These are phyloP conservation scores for Habrosyne pyritoides DNA, from an alignment of 2,888 invertebrate species.

Conservation along the genomic window DNA sequence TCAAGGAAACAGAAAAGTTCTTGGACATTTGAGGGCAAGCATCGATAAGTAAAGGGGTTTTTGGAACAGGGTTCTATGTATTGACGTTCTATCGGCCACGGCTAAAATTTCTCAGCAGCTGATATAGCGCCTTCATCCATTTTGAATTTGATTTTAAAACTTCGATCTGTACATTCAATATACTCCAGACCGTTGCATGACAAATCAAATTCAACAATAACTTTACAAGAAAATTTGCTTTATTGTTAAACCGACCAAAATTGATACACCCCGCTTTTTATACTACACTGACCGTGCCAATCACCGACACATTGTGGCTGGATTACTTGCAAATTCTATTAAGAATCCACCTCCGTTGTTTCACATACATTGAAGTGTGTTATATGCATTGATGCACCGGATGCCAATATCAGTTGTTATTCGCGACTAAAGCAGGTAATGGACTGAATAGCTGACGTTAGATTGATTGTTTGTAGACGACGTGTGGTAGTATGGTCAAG, in stretches of 20 bases:
- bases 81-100: too few species aligned
- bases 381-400: slow-evolving; percentile 12
- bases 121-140: neutral
- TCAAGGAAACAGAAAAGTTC: neutral
- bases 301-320: slow-evolving; percentile 63
- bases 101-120: too few species aligned
- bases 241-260: slow-evolving; percentile 49
- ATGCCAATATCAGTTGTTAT: slow-evolving; percentile 19
- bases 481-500: slow-evolving; percentile 57
- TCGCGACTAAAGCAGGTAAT: slow-evolving; percentile 16
- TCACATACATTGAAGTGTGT: slow-evolving; percentile 30
- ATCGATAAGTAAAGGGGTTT: too few species aligned
- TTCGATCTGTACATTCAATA: neutral
- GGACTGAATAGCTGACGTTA: slow-evolving; percentile 8
- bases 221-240: slow-evolving; percentile 50
- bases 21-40: neutral
- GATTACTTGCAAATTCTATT: slow-evolving; percentile 76
- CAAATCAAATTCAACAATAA: slow-evolving; percentile 41
- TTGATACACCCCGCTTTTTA: slow-evolving; percentile 32
- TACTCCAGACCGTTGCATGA: slow-evolving; percentile 30
- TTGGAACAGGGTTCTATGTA: too few species aligned
- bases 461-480: slow-evolving; percentile 10
- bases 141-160: neutral
- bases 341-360: slow-evolving; percentile 26
- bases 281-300: slow-evolving; percentile 51